Base-by-base conservation (phyloP, 1,140 invertebrate species). In the Cephus cinctus region DNA sequence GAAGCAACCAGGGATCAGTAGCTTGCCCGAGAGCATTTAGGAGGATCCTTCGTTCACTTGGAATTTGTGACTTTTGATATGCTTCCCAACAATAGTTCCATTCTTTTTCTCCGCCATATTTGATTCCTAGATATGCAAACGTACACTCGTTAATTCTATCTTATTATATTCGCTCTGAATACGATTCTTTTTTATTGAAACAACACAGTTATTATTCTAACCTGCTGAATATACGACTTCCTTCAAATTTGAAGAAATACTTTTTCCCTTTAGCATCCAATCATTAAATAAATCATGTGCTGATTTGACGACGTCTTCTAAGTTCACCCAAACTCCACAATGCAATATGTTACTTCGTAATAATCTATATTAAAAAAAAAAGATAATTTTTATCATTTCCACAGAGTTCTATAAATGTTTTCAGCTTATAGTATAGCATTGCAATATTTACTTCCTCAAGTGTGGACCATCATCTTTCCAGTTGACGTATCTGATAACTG, bases 31-130 rank as follows among this genome's bases (percentile, higher is more conserved):
- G 69, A 3, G 88, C 85, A 57, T 81, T 80, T 0, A 90, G 72
- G 49, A 90, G 77, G 5, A 87, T 68, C 53, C 77, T 78, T 45
- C 83, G 82, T 61, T 91, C 88, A 54, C 81, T 87, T 1, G 85
- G 80, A 21, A 86, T 76, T 38, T 76, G 77, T n/a, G 84, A 83
- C 15, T 78, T 80, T 46, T 84, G 81, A 64, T 88, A 91, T 31
- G 78, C 78, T 9, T 83, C 67, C 84, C 87, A 91, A 52, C 86
- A 89, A 63, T 84, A 80, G 31, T 84, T 78, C 90, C 90, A 93
- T 58, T 89, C 88, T 6, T 76, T 69, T 41, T 84, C 80, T 0
- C 81, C 81, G 0, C 89, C 89, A 56, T 86, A 85, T 49, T 73
- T 75, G 9, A 81, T 75, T 30, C 78, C 77, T 78, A 38, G 8